phyloP scores from a whole-genome alignment of 1,140 invertebrate species.

The Teleopsis dalmanni region DNA sequence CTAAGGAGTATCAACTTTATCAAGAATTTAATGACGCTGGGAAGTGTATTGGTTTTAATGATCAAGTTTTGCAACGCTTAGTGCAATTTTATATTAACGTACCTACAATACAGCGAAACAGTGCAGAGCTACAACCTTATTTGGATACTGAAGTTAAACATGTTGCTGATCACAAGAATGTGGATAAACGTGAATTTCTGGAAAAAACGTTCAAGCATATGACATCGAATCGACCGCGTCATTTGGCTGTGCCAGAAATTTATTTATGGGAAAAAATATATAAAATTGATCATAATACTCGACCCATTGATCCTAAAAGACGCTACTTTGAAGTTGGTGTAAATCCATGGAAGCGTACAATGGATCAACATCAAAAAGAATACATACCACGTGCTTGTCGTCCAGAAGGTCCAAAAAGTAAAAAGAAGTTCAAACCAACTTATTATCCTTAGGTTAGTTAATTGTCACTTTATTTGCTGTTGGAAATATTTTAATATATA shows the following conservation, averaged over 20 bases:
- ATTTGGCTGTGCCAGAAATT: slow-evolving; percentile 55
- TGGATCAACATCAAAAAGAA: slow-evolving; percentile 56
- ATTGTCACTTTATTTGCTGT: not conserved
- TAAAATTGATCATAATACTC: slow-evolving; percentile 58
- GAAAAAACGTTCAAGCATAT: slow-evolving; percentile 61
- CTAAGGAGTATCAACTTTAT: slow-evolving; percentile 62
- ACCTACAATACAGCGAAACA: slow-evolving; percentile 54
- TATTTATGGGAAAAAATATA: slow-evolving; percentile 73
- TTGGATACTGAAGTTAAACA: slow-evolving; percentile 52
- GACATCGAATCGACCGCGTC: slow-evolving; percentile 55
- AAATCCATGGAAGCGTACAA: slow-evolving; percentile 51
- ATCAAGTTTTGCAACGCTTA: slow-evolving; percentile 65
- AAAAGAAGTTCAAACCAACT: slow-evolving; percentile 51
- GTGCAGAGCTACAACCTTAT: slow-evolving; percentile 62
- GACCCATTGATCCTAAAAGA: slow-evolving; percentile 57
- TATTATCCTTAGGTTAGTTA: slow-evolving; percentile 50
- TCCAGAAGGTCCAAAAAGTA: slow-evolving; percentile 50
- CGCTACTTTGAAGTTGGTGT: slow-evolving; percentile 58
- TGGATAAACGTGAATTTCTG: slow-evolving; percentile 58
- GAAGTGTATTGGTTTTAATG: slow-evolving; percentile 71
- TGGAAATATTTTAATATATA: not conserved
- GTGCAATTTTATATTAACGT: slow-evolving; percentile 67
- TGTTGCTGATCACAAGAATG: slow-evolving; percentile 60
- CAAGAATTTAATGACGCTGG: slow-evolving; percentile 60
- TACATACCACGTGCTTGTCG: slow-evolving; percentile 61